Evolutionary conservation across 2,113 vertebrate species (phyloP).

Genomic region (Bettongia penicillata): DNA sequence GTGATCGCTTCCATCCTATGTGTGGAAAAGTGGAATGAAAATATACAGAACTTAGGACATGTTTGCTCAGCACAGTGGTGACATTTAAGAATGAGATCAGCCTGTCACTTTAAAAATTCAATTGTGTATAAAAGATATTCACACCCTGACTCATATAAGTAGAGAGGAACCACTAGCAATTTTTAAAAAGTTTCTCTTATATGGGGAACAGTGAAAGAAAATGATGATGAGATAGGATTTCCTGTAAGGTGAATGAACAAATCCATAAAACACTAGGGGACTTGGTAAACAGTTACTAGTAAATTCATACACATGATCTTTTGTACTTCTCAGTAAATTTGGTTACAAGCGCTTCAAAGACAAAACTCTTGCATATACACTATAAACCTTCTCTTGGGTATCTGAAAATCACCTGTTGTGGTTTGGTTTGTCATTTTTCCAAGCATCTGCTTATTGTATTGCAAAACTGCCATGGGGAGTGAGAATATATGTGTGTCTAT

Average conservation of each 20-base stretch:
- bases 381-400: not conserved
- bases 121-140: not conserved
- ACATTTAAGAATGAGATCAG: not conserved
- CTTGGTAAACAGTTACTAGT: not conserved
- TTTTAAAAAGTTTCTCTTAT: not conserved
- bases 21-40: not conserved
- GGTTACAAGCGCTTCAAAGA: slow-evolving; percentile 44
- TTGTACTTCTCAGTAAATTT: slow-evolving; percentile 44
- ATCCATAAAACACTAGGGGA: not conserved
- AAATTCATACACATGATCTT: slow-evolving; percentile 42
- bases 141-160: rapidly evolving
- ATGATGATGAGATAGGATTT: slow-evolving; percentile 26
- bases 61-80: not conserved
- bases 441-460: not conserved
- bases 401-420: slow-evolving; percentile 7
- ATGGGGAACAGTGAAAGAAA: slow-evolving; percentile 32
- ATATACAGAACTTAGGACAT: not conserved
- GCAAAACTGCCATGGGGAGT: not conserved
- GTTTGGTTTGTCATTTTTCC: not conserved
- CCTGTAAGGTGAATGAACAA: slow-evolving; percentile 26
- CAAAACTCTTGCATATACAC: slow-evolving; percentile 8
- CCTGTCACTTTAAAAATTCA: not conserved
- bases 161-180: not conserved
- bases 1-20: not conserved
- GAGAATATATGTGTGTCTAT: not conserved